Evolutionary conservation across 2,888 invertebrate species (phyloP).

Genomic region (Dinocampus coccinellae): DNA sequence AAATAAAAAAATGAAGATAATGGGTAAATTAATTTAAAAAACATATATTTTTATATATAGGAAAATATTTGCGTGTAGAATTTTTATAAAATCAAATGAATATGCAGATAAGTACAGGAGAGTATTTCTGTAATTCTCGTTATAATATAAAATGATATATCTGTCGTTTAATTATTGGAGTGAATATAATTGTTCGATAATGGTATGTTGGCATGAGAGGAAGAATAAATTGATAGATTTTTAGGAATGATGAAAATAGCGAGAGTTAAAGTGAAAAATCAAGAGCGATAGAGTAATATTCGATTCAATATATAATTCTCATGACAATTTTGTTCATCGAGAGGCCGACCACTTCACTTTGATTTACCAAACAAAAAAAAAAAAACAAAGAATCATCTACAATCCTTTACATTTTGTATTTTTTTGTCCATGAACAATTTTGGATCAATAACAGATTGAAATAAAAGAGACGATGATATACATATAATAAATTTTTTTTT

Average conservation of each 20-base stretch:
- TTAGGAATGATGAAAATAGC: background rate
- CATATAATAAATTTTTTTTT: background rate
- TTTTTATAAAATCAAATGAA: background rate
- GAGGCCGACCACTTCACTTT: background rate
- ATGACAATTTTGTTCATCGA: conserved; percentile 21
- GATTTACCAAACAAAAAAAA: conserved; percentile 7
- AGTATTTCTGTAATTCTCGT: background rate
- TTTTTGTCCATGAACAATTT: background rate
- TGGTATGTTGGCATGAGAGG: background rate
- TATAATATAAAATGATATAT: background rate
- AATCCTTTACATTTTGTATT: background rate
- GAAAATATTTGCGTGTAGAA: background rate
- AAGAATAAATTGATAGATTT: conserved; percentile 19
- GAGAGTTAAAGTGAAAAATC: background rate
- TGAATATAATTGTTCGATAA: conserved; percentile 36
- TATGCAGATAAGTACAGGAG: background rate
- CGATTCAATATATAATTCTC: conserved; percentile 12
- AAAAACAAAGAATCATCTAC: background rate
- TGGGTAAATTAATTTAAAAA: too few relatives aligned
- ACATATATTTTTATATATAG: background rate
- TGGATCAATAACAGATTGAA: conserved; percentile 3
- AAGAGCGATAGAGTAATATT: conserved; percentile 10
- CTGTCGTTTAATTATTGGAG: conserved; percentile 40
- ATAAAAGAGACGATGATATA: background rate
- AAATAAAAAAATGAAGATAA: background rate